Base-by-base conservation (phyloP, 1,140 invertebrate species). In the Neodiprion virginianus region DNA sequence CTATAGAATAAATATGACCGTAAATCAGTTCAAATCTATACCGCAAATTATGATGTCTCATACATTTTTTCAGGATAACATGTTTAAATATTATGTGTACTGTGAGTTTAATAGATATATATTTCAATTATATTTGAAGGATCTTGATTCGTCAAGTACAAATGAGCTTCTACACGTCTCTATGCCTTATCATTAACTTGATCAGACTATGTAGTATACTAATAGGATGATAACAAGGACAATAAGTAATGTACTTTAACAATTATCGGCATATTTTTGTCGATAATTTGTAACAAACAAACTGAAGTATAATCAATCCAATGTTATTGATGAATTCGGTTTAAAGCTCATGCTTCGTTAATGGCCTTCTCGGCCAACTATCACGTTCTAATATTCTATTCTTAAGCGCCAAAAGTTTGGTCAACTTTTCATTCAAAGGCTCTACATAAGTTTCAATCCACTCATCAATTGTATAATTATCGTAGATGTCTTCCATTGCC, bases 381-480 rank as follows among this genome's bases (percentile, higher is more conserved):
- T 83, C 87, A 72, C 83, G 87, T 11, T 85, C 81, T 71, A 92
- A 88, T 17, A 93, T 82, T 50, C 86, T 86, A n/a, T 87, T 85
- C n/a, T 90, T 90, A 23, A 91, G 88, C 49, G 88, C 86, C 81
- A 89, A 88, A 14, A 93, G 80, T 40, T 86, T 78, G 69, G 90
- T 90, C 67, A 93, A 76, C 81, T 90, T 88, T 10, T 89, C 83
- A 48, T 92, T 88, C 17, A 90, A 79, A 12, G 92, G 92, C 73
- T 85, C 88, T 10, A 93, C 81, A 69, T 91, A 91, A 49, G 92
- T 92, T 82, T 95, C 94, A 40, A 96, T 89, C 92, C 94, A 96
- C 80, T 96, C 95, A 0, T 91, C 84, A 68, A 94, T 90, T 1
- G 94, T 95, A 79, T 91, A 93, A 76, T 92, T 90, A 80, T 96